Base-by-base conservation (phyloP, 2,797 vertebrate genomes). In the Ataeniobius toweri region DNA sequence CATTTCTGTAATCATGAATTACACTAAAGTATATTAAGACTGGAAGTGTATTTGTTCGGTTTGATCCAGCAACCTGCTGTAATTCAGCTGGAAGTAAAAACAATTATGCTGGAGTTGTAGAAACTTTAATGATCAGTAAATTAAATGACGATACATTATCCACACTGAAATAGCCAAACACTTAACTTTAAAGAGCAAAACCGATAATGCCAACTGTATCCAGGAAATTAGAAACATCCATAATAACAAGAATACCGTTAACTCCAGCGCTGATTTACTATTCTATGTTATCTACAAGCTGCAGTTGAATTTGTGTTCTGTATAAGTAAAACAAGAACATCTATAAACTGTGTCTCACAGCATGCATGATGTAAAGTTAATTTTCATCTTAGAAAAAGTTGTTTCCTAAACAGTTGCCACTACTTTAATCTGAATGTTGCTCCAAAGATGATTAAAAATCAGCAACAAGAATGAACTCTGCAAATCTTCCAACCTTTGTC, bases 41-140 rank as follows among this genome's bases (percentile, higher is more conserved):
- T 73, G 28, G 8, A 76, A 71, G 51, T 61, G 0, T 48, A 78
- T 73, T 63, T 24, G 22, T 10, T 12, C 59, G 39, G 50, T 70
- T 70, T 76, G 75, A 74, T 53, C 14, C 56, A 28, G 80, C 56
- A 75, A 61, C 22, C 39, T 24, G 39, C 50, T 70, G 73, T 77
- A 73, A 75, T 79, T 84, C 71, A 83, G 20, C 75, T 58, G 14
- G 48, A 71, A 68, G 36, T 58, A 67, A 83, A 78, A 76, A 58
- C 50, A 72, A 63, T 53, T 74, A 41, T 73, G 56, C 78, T 24
- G 26, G 72, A 48, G 31, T 50, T 72, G 24, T 65, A 58, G 72
- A 26, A 77, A 51, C 1, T 82, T 36, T 74, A 84, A 88, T 83
- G 76, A n/a, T 53, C 70, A 80, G 76, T 88, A 84, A 81, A 88